Conservation (phyloP, 2,797 vertebrate species). For the Cynopterus sphinx region DNA sequence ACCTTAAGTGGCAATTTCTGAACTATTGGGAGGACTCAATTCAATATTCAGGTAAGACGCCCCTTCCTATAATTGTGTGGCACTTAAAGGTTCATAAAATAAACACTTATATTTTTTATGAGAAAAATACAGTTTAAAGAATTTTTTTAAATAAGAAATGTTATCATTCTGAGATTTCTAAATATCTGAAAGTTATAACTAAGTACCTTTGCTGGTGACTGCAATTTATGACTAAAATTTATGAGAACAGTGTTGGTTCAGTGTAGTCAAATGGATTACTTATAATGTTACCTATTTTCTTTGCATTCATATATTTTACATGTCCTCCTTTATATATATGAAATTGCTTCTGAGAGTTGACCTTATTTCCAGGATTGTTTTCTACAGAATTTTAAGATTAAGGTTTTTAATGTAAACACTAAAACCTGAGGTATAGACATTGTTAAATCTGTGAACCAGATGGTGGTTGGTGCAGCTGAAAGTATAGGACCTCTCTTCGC, state of each 20-base stretch:
- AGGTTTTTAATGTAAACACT: constrained; percentile 22
- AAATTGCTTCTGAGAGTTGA: neutral
- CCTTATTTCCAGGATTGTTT: constrained; percentile 4
- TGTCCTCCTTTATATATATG: neutral
- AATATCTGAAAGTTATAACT: constrained; percentile 7
- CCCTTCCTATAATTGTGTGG: neutral
- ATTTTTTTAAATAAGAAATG: constrained; percentile 16
- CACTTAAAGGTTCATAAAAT: constrained; percentile 21
- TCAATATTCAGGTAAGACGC: neutral
- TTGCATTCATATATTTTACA: neutral
- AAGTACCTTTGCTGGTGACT: constrained; percentile 1
- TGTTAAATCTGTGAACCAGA: neutral
- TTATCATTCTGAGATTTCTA: constrained; percentile 15
- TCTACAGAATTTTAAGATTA: neutral
- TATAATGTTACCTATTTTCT: neutral
- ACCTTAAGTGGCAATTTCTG: neutral
- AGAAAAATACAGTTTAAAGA: neutral
- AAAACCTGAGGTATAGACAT: neutral
- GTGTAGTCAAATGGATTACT: neutral
- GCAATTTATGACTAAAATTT: constrained; percentile 2
- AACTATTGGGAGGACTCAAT: neutral
- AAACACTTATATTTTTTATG: neutral
- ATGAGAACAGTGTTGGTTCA: neutral
- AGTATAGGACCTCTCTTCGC: neutral
- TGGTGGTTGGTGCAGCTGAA: neutral